Evolutionary conservation across 1,140 invertebrate species (phyloP).

Genomic region (Magallana angulata): DNA sequence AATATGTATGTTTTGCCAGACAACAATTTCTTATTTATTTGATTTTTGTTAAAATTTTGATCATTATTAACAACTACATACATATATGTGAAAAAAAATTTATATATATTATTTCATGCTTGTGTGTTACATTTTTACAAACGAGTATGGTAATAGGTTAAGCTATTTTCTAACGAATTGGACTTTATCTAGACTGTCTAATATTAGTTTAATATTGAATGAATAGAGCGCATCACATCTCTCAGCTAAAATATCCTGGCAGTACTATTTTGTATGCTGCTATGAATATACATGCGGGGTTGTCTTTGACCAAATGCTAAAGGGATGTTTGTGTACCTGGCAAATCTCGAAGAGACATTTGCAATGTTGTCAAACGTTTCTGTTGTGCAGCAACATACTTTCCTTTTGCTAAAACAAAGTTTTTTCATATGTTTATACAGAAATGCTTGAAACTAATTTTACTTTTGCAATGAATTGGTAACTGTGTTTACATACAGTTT

Average conservation of each 20-base stretch:
- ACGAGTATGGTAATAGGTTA: no score
- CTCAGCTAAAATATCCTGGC: neutral
- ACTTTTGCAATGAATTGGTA: no score
- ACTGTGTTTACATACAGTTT: no score
- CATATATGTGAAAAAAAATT: no score
- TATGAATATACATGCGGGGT: conserved; percentile 19
- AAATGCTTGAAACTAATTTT: neutral
- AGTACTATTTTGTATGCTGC: neutral
- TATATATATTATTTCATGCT: no score
- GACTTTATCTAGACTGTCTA: neutral
- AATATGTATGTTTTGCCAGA: no score
- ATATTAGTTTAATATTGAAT: neutral
- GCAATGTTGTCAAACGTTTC: conserved; percentile 36
- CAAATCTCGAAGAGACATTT: conserved; percentile 19
- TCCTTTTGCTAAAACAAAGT: conserved; percentile 30
- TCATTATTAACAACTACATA: no score
- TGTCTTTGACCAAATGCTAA: neutral
- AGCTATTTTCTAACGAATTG: neutral
- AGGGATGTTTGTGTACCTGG: conserved; percentile 19
- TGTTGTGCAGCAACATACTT: conserved; percentile 39
- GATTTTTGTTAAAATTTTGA: no score
- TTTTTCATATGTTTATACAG: neutral
- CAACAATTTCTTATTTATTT: no score
- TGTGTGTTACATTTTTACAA: no score
- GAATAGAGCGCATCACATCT: neutral